A percentile compares a stretch with the other conserved stretches of the same genome.
Conservation (phyloP, 92 coral and sea anemone genomes). For the Siderastrea radians region DNA sequence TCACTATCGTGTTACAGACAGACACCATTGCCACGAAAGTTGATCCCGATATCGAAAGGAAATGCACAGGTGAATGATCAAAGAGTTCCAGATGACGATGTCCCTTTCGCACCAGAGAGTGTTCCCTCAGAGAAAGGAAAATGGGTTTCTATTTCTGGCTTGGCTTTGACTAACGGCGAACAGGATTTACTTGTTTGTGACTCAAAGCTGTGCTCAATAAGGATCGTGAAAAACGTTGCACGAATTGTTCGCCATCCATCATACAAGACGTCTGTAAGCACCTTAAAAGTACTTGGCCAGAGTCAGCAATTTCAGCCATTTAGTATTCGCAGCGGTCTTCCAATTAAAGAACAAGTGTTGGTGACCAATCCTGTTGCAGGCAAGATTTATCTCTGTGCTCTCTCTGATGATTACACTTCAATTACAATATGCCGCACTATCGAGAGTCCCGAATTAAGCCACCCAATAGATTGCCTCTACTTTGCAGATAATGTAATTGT, state of each 20-base stretch:
- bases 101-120: constrained; percentile 37
- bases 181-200: constrained; percentile 19
- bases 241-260: constrained; percentile 23
- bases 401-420: too few species aligned
- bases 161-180: constrained; percentile 1
- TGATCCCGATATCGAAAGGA: constrained; percentile 8
- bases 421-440: too few species aligned
- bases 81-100: constrained; percentile 8
- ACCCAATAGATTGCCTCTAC: too few species aligned
- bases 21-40: constrained; percentile 1
- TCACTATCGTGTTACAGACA: too few species aligned
- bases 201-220: constrained; percentile 27
- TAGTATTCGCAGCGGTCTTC: constrained; percentile 32
- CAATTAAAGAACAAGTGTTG: too few species aligned
- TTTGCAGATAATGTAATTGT: too few species aligned
- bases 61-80: not conserved
- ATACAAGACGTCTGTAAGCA: not conserved
- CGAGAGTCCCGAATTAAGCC: too few species aligned
- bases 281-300: not conserved
- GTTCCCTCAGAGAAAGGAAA: constrained; percentile 1
- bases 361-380: too few species aligned
- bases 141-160: constrained; percentile 34
- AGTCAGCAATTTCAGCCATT: too few species aligned
- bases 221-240: constrained; percentile 15
- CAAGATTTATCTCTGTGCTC: too few species aligned